Conservation (phyloP, 37 sponge, comb jelly and placozoan genomes). For the Ianthella basta region DNA sequence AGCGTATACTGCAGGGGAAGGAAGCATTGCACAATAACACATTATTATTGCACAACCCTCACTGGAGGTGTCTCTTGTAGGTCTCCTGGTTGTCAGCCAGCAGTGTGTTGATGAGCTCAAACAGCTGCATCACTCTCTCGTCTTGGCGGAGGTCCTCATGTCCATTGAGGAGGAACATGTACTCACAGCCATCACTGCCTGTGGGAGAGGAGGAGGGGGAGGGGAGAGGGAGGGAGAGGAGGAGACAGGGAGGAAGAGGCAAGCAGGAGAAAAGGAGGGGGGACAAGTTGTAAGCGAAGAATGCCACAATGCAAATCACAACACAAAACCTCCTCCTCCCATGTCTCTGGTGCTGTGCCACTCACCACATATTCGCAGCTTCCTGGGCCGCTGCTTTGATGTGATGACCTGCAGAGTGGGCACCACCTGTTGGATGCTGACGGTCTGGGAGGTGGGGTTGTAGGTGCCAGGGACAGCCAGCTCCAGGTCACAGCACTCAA, state of each 20-base stretch:
- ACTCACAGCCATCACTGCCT: too few relatives aligned
- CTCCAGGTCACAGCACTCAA: conserved; percentile 83
- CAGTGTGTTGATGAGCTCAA: conserved; percentile 97
- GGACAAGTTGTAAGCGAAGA: too few relatives aligned
- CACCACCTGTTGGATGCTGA: conserved; percentile 82
- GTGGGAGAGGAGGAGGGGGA: too few relatives aligned
- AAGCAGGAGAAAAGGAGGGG: neutral
- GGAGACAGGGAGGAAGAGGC: too few relatives aligned
- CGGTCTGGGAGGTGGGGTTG: conserved; percentile 83
- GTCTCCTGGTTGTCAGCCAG: conserved; percentile 89
- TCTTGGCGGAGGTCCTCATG: too few relatives aligned
- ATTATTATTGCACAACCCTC: neutral
- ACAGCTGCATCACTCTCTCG: conserved; percentile 98
- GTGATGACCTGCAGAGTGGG: conserved; percentile 92
- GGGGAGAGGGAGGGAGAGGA: too few relatives aligned
- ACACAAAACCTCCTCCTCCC: too few relatives aligned
- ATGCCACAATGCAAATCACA: too few relatives aligned
- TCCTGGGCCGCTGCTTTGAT: conserved; percentile 94
- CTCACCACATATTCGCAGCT: conserved; percentile 88
- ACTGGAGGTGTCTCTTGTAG: conserved; percentile 91
- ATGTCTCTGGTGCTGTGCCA: neutral
- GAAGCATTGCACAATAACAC: neutral
- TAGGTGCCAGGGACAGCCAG: conserved; percentile 96
- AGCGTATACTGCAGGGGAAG: conserved; percentile 74
- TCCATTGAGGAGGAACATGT: too few relatives aligned